Base-by-base conservation (phyloP, 2,888 invertebrate genomes). In the Unio delphinus region DNA sequence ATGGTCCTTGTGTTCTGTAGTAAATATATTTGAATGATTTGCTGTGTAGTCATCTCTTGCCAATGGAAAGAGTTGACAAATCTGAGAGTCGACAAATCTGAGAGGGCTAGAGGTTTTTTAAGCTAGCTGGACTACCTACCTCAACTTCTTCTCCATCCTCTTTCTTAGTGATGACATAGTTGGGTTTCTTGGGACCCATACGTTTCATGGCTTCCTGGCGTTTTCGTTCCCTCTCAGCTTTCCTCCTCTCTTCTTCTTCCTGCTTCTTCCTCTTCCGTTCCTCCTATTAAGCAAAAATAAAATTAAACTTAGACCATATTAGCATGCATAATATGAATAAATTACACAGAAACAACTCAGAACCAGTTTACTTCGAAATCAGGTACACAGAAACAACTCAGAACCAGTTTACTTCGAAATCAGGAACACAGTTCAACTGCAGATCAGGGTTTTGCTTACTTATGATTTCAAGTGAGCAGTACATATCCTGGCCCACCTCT, bases 191-290 rank as follows among this genome's bases (percentile, higher is more conserved):
- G 30, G 87, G 83, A 58, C 77, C 83, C 62, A 79, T 82, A 65
- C 84, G 75, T 58, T 83, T 82, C 57, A 88, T 88, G 91, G 98
- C 98, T 91, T 98, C 98, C 89, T 95, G 96, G 91, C 98, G 95
- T 92, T 99, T 99, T 89, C 95, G 95, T 93, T 96, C 94, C 83
- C 96, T 95, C 67, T 90, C 90, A 64, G 88, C 89, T 73, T 88
- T 87, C 73, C 89, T 86, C 75, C 79, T 82, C 23, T 70, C 63
- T 68, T 89, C 90, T 72, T 89, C 89, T 62, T 87, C 89, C 34
- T 79, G 76, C 80, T 86, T 88, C 79, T 86, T 88, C 67, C 79
- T 79, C 74, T 80, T 85, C 64, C 88, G 82, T 64, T 89, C 90
- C 70, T 89, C 89, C 89, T 90, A 79, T 45, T 23, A n/a, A 63